A percentile compares a stretch with the other conserved stretches of the same genome.
Evolutionary conservation across 2,888 invertebrate species (phyloP).

Genomic region (Apodemia zela): DNA sequence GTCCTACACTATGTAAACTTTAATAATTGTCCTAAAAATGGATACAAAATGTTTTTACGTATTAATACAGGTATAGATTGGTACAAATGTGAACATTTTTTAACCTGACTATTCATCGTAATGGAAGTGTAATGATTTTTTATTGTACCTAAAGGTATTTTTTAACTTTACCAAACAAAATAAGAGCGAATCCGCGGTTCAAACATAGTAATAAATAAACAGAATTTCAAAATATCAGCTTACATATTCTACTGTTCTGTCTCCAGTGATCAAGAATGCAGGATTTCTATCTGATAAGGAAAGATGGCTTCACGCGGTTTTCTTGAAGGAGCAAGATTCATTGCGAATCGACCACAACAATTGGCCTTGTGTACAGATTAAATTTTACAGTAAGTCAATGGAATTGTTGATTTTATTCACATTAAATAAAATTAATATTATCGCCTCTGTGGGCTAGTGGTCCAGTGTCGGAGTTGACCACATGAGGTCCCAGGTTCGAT

Average conservation of each 20-base stretch:
- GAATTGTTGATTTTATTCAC: no score
- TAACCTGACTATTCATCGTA: no score
- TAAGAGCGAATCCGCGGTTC: neutral
- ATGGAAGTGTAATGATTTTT: no score
- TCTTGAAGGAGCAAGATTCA: slow-evolving; percentile 43
- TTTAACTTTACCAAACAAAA: neutral
- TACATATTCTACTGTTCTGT: slow-evolving; percentile 37
- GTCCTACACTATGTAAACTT: no score
- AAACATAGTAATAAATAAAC: slow-evolving; percentile 17
- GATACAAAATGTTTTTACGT: no score
- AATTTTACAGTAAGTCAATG: slow-evolving; percentile 18
- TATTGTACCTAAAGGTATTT: neutral
- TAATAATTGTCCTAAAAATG: no score
- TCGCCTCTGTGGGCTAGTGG: no score
- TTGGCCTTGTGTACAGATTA: slow-evolving; percentile 26
- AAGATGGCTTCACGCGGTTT: slow-evolving; percentile 48
- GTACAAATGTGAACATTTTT: no score
- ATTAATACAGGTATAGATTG: no score
- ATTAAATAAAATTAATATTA: no score
- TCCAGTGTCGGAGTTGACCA: no score
- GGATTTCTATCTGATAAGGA: slow-evolving; percentile 59
- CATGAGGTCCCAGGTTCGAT: no score
- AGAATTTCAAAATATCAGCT: slow-evolving; percentile 20
- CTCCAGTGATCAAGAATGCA: slow-evolving; percentile 54
- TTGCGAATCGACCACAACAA: slow-evolving; percentile 54